A percentile compares a stretch with the other conserved stretches of the same genome.
These are phyloP conservation scores for Remorina albescens DNA, from an alignment of 2,797 vertebrate genomes.

Conservation along the genomic window DNA sequence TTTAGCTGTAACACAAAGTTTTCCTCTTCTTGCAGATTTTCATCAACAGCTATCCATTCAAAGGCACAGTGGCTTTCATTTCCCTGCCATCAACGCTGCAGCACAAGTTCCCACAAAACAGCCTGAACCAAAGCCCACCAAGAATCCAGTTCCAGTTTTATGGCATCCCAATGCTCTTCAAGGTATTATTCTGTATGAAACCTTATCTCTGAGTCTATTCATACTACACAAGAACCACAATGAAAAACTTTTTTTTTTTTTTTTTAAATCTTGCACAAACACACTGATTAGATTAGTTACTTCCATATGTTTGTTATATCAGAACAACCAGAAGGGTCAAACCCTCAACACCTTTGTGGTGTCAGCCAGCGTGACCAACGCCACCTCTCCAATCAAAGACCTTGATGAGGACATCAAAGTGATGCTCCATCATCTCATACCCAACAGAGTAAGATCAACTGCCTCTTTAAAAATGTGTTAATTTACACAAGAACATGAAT, in stretches of 20 bases:
- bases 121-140: slow-evolving; percentile 43
- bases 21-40: slow-evolving; percentile 80
- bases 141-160: slow-evolving; percentile 93
- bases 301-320: slow-evolving; percentile 36
- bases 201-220: neutral
- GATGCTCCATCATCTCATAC: slow-evolving; percentile 84
- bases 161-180: slow-evolving; percentile 85
- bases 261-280: neutral
- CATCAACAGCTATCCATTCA: slow-evolving; percentile 79
- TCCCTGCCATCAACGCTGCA: slow-evolving; percentile 86
- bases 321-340: slow-evolving; percentile 70
- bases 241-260: neutral
- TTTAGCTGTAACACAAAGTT: neutral
- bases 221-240: no score
- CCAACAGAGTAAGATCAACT: slow-evolving; percentile 79
- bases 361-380: slow-evolving; percentile 89
- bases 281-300: neutral
- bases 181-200: slow-evolving; percentile 69
- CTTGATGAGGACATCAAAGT: slow-evolving; percentile 85
- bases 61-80: slow-evolving; percentile 85
- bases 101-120: slow-evolving; percentile 70
- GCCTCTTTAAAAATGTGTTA: neutral
- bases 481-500: neutral
- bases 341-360: slow-evolving; percentile 89
- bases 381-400: slow-evolving; percentile 78